phyloP scores from a whole-genome alignment of 2,888 invertebrate species.

The Athalia rosae region DNA sequence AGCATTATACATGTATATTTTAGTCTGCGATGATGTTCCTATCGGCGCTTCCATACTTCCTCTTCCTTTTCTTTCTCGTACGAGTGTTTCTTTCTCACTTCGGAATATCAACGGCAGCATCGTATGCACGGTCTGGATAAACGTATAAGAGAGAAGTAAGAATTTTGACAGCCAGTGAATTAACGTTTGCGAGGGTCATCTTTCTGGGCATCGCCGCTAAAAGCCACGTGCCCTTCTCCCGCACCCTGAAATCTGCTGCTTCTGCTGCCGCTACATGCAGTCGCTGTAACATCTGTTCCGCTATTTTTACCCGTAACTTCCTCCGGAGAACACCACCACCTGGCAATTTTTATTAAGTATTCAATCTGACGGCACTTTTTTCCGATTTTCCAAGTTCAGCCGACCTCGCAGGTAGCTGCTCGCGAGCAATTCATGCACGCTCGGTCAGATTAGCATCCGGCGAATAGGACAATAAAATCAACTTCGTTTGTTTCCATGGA shows the following conservation, averaged over 20 bases:
- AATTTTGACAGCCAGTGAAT: conserved; percentile 50
- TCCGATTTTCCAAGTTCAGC: no score
- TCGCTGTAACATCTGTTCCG: conserved; percentile 28
- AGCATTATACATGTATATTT: no score
- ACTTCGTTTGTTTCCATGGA: no score
- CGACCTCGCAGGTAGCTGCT: no score
- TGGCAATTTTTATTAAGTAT: neutral
- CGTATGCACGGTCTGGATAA: neutral
- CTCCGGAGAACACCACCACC: no score
- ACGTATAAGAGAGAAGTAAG: conserved; percentile 8
- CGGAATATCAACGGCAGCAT: neutral
- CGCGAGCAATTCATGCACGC: no score
- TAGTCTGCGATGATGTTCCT: no score
- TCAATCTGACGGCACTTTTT: neutral
- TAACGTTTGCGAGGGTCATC: conserved; percentile 49
- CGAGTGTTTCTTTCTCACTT: neutral
- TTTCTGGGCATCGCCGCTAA: conserved; percentile 49
- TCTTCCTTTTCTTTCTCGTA: no score
- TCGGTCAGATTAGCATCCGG: no score
- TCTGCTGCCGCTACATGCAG: neutral
- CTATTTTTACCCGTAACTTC: conserved; percentile 26
- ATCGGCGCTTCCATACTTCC: no score
- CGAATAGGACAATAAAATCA: no score
- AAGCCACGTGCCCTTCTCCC: conserved; percentile 53
- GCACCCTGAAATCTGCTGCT: conserved; percentile 39